Conservation (phyloP, 2,888 invertebrate genomes). For the Drosophila mimica region DNA sequence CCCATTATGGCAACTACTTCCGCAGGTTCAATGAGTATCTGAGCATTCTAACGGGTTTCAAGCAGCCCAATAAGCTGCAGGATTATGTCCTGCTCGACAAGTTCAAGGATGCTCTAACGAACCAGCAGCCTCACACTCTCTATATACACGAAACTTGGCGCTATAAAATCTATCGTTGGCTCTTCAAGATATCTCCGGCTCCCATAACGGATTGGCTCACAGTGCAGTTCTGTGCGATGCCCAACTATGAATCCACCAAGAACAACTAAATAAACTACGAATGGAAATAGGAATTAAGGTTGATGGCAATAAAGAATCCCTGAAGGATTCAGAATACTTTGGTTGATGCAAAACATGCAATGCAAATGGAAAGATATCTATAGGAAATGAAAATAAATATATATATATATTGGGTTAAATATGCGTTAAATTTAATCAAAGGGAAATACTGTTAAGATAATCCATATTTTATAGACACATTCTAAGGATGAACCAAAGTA, state of each 20-base stretch:
- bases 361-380: too few species aligned
- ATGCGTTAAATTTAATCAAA: not conserved
- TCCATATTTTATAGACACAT: not conserved
- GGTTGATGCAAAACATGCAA: not conserved
- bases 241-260: conserved; percentile 81
- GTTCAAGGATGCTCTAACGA: conserved; percentile 88
- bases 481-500: not conserved
- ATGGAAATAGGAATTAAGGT: not conserved
- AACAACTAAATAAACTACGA: not conserved
- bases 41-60: conserved; percentile 84
- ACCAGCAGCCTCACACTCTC: conserved; percentile 86
- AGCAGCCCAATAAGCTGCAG: conserved; percentile 86
- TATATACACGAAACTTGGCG: conserved; percentile 90
- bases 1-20: conserved; percentile 89
- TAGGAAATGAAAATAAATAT: too few species aligned
- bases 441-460: not conserved
- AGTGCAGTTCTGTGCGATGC: conserved; percentile 88
- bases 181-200: conserved; percentile 88
- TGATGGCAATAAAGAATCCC: not conserved
- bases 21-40: conserved; percentile 88
- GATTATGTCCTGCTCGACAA: conserved; percentile 86
- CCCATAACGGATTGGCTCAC: conserved; percentile 87
- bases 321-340: not conserved
- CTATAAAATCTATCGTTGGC: conserved; percentile 88
- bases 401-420: not conserved